Evolutionary conservation across 64 coral and sea anemone genomes (phyloP), one percentile per base, ranked within the genome.

Genomic region (Dendrophyllia cribrosa): DNA sequence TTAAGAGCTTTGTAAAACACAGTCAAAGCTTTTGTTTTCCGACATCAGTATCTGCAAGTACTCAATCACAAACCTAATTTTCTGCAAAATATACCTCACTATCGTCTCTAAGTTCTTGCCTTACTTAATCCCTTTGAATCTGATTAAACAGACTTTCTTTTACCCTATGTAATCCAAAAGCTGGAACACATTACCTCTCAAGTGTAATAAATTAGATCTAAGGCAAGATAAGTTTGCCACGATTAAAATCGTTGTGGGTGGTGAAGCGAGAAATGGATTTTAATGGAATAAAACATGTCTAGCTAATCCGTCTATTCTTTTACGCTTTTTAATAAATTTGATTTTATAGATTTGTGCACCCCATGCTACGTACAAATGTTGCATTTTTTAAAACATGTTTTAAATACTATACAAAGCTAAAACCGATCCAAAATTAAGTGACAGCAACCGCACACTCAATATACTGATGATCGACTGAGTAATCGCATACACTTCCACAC

Each of bases 211-310:
- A 61, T 60, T 64, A 1, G 7, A 2, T 4, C 24, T 34, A 17
- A 72, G 13, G 14, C 13, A 60, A 44, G 77, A 60, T 34, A 43
- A 7, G 9, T 61, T 56, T 16, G 21, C 14, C 14, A 59, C 23
- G 55, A 61, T 43, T 81, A 22, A 81, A 46, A 19, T 20, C 55
- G 58, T 82, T 43, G 58, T 82, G 78, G 78, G 59, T 64, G 59
- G 78, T 23, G 78, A 17, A 9, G 26, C 12, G 58, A 63, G 22
- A 17, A 19, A 16, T 14, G 34, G 10, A 43, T 63, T 82, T 82
- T 58, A 82, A 82, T 82, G 59, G 58, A 44, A 82, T 43, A 82
- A 59, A 82, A 82, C 78, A 82, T 4, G 59, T 22, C 34, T 25
- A 14, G 6, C 21, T 82, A 82, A 82, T 82, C 78, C 78, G 24